Base-by-base conservation (phyloP, 2,888 invertebrate species). In the Drosophila suboccidentalis region DNA sequence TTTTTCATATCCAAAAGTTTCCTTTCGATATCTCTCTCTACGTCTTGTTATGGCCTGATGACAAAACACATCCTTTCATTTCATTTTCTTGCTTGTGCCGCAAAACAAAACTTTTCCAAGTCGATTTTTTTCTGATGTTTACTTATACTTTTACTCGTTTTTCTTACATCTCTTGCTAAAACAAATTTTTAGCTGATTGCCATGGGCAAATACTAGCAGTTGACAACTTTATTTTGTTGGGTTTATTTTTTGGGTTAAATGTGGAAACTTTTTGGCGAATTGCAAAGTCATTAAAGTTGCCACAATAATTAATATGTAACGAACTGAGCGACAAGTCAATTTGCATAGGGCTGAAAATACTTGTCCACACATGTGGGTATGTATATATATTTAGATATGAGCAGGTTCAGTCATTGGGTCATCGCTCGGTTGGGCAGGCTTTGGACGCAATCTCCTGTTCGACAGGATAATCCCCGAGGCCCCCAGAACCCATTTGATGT, bases 11-110 rank as follows among this genome's bases (percentile, higher is more conserved):
- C 26, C 3, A 5, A 26, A 26, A 26, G 26, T 26, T 26, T 26
- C 26, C 26, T 26, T 1, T 26, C 26, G 1, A 26, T 26, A 5
- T 26, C 26, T 26, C 26, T 26, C 5, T 19, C 50, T 71, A n/a
- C n/a, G 62, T 60, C 44, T 57, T 60, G 51, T 57, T 62, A 44
- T 51, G 51, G 32, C 46, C 62, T 11, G 59, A 60, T 67, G 77
- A 69, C 69, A 80, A 68, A 66, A 70, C 62, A 82, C 62, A 46
- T 67, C 55, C 63, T 65, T 68, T 49, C 38, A 71, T 65, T 79
- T 68, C n/a, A 60, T 61, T 67, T 49, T 65, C 43, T 38, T 61
- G 8, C 39, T 49, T 50, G 51, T 47, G 26, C 17, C 49, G 19
- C 34, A 47, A 39, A 29, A 43, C 59, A 59, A 67, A 80, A 78